Base-by-base conservation (phyloP, 2,888 invertebrate genomes). In the Drepana falcataria region DNA sequence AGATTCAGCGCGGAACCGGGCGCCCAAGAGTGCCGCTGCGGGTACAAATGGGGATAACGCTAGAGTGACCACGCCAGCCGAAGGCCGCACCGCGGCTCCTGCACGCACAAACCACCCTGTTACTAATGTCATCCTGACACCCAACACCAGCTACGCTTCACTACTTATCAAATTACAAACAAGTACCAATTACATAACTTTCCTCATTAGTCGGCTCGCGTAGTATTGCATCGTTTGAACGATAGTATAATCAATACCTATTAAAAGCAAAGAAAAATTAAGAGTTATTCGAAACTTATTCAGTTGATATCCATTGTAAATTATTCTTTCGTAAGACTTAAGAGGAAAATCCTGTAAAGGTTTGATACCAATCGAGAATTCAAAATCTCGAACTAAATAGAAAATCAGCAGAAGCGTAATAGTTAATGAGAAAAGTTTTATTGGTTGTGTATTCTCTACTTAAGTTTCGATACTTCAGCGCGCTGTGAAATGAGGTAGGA, bases 11-110 rank as follows among this genome's bases (percentile, higher is more conserved):
- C 95, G 94, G 92, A 95, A 95, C 90, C 95, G 93, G 85, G 95
- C 95, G 85, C 95, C 95, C 92, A 95, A 92, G 81, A 95, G 93
- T 89, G 95, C 94, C 92, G 95, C 95, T 95, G 94, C 93, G 91
- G 91, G 91, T 88, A 91, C 91, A 91, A 91, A 91, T 91, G 91
- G 91, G 88, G 91, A 91, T 91, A 91, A 91, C 89, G 91, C 91
- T 91, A 91, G 91, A 91, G 91, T 91, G 91, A 91, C 91, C 87
- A 91, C 91, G 81, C 91, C 91, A 82, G 91, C 91, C 79, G 91
- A 91, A 77, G 91, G 91, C 90, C 91, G 91, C 91, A 91, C 89
- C 87, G 91, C 91, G 89, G 89, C 89, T 86, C 91, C 91, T 91
- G 91, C 79, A 85, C 84, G 86, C 84, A 87, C 71, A 91, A 90